Percentiles rank a stretch among this genome's conserved stretches.
phyloP scores from a whole-genome alignment of 1,140 invertebrate genomes.

The Pachyrhynchus sulphureomaculatus region DNA sequence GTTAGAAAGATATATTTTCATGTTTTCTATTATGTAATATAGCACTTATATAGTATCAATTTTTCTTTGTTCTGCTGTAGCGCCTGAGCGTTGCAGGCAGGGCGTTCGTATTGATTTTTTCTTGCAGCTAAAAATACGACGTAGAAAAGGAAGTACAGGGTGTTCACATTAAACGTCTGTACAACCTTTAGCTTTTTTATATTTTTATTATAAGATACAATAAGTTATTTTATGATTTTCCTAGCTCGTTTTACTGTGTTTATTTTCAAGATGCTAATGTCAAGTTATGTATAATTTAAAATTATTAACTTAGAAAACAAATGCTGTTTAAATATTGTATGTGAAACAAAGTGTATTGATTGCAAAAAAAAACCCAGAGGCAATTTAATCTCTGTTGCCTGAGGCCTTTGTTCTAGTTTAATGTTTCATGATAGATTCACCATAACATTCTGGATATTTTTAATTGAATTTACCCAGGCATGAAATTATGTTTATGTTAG shows the following conservation, averaged over 20 bases:
- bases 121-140: conserved; percentile 25
- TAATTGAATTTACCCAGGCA: background rate
- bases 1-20: conserved; percentile 1
- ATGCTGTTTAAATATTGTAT: no score
- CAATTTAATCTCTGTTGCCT: background rate
- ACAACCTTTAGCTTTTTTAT: background rate
- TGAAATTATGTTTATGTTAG: conserved; percentile 6
- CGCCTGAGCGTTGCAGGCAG: conserved; percentile 19
- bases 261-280: no score
- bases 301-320: no score
- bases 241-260: no score
- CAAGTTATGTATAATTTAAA: no score
- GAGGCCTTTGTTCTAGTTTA: conserved; percentile 2
- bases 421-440: background rate
- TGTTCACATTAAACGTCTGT: background rate
- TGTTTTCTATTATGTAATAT: conserved; percentile 33
- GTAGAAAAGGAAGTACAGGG: background rate
- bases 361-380: no score
- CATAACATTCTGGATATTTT: background rate
- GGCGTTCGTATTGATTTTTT: conserved; percentile 28
- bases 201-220: no score
- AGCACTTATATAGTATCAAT: conserved; percentile 21
- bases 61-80: conserved; percentile 34
- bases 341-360: no score
- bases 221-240: no score